These are phyloP conservation scores for Scleropages formosus DNA, from an alignment of 2,797 vertebrate genomes.

Conservation along the genomic window DNA sequence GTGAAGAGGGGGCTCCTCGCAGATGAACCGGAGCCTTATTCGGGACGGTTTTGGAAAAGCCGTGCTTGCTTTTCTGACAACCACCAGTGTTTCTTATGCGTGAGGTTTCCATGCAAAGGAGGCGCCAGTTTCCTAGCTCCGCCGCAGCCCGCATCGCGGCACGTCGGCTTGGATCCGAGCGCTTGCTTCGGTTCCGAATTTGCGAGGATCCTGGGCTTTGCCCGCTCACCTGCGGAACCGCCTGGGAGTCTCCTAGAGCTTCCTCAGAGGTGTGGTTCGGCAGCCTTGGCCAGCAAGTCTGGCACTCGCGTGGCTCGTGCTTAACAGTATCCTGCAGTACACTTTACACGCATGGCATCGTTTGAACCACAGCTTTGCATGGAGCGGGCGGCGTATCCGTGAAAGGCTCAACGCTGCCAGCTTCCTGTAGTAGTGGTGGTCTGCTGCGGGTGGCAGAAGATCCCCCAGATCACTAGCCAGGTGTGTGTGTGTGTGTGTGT, in stretches of 20 bases:
- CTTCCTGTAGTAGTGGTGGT: slow-evolving; percentile 24
- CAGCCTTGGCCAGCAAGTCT: not conserved
- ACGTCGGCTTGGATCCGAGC: too few relatives aligned
- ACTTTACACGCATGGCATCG: too few relatives aligned
- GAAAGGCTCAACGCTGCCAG: not conserved
- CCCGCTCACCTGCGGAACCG: not conserved
- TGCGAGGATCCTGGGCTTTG: too few relatives aligned
- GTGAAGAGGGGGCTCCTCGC: not conserved
- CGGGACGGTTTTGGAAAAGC: not conserved
- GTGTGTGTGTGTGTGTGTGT: slow-evolving; percentile 5
- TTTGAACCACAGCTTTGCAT: slow-evolving; percentile 19
- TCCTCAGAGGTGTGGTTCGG: not conserved
- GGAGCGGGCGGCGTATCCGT: not conserved
- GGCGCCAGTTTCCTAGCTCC: too few relatives aligned
- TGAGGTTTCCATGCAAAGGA: not conserved
- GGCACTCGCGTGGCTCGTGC: not conserved
- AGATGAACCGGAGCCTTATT: slow-evolving; percentile 1
- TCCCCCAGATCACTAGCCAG: not conserved
- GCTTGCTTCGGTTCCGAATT: too few relatives aligned
- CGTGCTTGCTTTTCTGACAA: not conserved
- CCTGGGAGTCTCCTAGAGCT: not conserved
- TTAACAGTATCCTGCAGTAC: not conserved
- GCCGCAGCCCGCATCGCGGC: too few relatives aligned
- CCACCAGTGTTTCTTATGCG: not conserved
- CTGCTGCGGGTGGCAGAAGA: slow-evolving; percentile 40